These are phyloP conservation scores for Melipona beecheii DNA, from an alignment of 2,888 invertebrate genomes.

Conservation along the genomic window DNA sequence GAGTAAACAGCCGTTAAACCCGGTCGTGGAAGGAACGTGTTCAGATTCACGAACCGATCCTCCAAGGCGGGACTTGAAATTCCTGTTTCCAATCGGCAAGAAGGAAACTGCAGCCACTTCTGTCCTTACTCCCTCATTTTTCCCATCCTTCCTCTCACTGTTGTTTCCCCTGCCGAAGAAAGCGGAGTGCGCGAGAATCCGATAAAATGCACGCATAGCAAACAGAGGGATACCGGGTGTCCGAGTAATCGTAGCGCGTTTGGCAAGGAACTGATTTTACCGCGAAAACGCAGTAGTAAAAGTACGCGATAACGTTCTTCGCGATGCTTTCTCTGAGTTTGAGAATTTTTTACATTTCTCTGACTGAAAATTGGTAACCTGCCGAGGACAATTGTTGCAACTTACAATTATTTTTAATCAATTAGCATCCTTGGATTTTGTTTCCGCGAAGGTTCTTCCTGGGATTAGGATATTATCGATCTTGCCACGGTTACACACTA, in stretches of 20 bases:
- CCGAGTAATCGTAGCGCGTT: neutral
- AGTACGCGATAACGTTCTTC: too few relatives aligned
- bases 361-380: too few relatives aligned
- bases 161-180: neutral
- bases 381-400: too few relatives aligned
- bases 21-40: neutral
- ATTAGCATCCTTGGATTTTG: too few relatives aligned
- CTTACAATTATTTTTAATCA: too few relatives aligned
- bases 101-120: constrained; percentile 9
- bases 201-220: constrained; percentile 23
- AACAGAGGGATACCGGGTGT: constrained; percentile 9
- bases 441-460: too few relatives aligned
- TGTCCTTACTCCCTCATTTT: neutral
- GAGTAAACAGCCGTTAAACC: neutral
- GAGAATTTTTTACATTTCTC: too few relatives aligned
- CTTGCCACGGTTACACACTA: too few relatives aligned
- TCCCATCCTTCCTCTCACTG: too few relatives aligned
- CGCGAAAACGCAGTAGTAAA: too few relatives aligned
- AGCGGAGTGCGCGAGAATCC: neutral
- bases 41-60: constrained; percentile 3
- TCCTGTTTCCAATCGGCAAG: neutral
- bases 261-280: neutral
- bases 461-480: neutral
- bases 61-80: neutral
- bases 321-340: too few relatives aligned